phyloP scores from a whole-genome alignment of 1,140 invertebrate genomes.

The Geopemphigus sp. region DNA sequence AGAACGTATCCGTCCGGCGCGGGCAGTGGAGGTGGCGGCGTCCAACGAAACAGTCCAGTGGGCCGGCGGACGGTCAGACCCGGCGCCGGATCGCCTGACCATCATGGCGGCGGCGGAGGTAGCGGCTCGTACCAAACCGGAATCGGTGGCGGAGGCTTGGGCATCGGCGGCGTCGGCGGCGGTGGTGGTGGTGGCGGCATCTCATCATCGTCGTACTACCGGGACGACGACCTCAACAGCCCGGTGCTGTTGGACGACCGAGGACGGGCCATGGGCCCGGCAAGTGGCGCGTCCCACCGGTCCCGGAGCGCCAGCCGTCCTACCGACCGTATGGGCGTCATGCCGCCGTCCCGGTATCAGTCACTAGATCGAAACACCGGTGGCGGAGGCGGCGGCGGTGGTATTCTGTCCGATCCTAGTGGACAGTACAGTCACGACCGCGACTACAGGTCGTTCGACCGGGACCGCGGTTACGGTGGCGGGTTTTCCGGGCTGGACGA shows the following conservation, averaged over 20 bases:
- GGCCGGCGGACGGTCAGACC: constrained; percentile 53
- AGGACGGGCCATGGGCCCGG: constrained; percentile 62
- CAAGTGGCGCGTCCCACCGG: constrained; percentile 62
- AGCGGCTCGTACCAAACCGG: constrained; percentile 19
- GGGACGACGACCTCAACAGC: constrained; percentile 71
- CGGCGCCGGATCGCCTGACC: constrained; percentile 45
- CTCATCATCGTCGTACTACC: constrained; percentile 62
- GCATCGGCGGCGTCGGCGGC: background rate
- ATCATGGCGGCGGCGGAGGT: constrained; percentile 8
- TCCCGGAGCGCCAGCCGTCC: constrained; percentile 59
- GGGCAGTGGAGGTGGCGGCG: constrained; percentile 55
- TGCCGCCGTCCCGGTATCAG: constrained; percentile 70
- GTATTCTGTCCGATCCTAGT: constrained; percentile 71
- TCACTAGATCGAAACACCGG: constrained; percentile 57
- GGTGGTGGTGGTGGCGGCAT: background rate
- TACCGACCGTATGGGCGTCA: constrained; percentile 70
- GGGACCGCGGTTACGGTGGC: constrained; percentile 60
- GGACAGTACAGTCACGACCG: constrained; percentile 61
- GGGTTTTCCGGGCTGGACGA: constrained; percentile 73
- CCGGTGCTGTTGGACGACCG: constrained; percentile 60
- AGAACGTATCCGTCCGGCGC: constrained; percentile 62
- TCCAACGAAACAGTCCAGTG: constrained; percentile 61
- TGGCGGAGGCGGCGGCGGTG: constrained; percentile 58
- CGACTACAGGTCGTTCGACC: constrained; percentile 63
- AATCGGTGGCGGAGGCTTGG: background rate